Evolutionary conservation across 2,888 invertebrate species (phyloP).

Genomic region (Metopia argyrocephala): DNA sequence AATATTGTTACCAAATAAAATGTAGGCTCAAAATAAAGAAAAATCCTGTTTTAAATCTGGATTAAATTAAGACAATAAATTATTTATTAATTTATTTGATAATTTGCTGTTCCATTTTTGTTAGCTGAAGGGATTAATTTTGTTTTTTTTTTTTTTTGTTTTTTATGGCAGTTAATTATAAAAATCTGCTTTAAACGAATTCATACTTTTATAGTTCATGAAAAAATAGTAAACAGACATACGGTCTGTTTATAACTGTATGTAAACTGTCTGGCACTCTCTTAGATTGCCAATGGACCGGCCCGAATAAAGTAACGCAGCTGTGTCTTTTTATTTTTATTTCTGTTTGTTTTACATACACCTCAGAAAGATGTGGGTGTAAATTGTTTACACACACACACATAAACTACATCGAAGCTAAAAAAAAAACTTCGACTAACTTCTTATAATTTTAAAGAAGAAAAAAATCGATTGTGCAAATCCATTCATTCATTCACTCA

Average conservation of each 20-base stretch:
- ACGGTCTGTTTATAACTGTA: conserved; percentile 15
- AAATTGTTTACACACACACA: conserved; percentile 11
- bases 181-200: too few species aligned
- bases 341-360: too few species aligned
- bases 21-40: too few species aligned
- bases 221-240: not conserved
- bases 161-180: too few species aligned
- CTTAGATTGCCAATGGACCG: not conserved
- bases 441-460: not conserved
- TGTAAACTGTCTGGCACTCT: not conserved
- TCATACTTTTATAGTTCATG: too few species aligned
- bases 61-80: too few species aligned
- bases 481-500: not conserved
- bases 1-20: too few species aligned
- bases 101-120: too few species aligned
- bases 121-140: too few species aligned
- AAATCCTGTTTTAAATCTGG: too few species aligned
- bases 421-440: conserved; percentile 11
- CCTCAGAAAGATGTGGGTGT: conserved; percentile 40
- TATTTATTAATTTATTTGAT: too few species aligned
- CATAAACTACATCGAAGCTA: not conserved
- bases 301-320: conserved; percentile 17
- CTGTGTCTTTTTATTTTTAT: conserved; percentile 13
- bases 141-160: too few species aligned
- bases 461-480: conserved; percentile 16